Conservation (phyloP, 1,140 invertebrate genomes). For the Temnothorax nylanderi region DNA sequence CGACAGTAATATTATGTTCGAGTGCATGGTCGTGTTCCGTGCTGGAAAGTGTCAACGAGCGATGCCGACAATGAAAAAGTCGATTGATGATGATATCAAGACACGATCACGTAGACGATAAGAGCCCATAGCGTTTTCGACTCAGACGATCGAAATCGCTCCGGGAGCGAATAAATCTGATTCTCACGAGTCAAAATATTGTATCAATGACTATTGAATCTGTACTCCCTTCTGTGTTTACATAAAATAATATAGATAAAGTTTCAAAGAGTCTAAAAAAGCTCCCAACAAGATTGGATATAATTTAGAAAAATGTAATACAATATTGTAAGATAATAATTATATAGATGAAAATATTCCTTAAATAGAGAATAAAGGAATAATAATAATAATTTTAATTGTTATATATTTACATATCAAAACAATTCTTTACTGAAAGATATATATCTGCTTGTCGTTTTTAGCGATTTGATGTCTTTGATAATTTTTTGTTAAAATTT, state of each 20-base stretch:
- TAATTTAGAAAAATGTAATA: not conserved
- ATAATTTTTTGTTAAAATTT: not conserved
- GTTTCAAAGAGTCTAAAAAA: not conserved
- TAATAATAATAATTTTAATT: too few species aligned
- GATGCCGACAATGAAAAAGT: slow-evolving; percentile 15
- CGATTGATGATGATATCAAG: slow-evolving; percentile 1
- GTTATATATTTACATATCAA: too few species aligned
- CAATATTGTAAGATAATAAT: too few species aligned
- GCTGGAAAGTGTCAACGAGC: slow-evolving; percentile 57
- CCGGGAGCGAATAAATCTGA: not conserved
- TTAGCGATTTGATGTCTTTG: not conserved
- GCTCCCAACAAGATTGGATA: not conserved
- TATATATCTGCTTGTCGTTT: not conserved
- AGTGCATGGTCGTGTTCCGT: slow-evolving; percentile 51
- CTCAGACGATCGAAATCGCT: not conserved
- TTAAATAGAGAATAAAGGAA: too few species aligned
- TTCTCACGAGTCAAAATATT: not conserved
- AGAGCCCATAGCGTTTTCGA: not conserved
- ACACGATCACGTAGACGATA: not conserved
- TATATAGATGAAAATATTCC: too few species aligned
- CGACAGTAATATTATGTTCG: slow-evolving; percentile 54
- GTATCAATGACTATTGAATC: not conserved
- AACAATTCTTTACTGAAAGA: too few species aligned
- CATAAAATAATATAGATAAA: not conserved
- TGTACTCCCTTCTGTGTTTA: not conserved